Evolutionary conservation across 2,113 vertebrate species (phyloP).

Genomic region (Sardina pilchardus): DNA sequence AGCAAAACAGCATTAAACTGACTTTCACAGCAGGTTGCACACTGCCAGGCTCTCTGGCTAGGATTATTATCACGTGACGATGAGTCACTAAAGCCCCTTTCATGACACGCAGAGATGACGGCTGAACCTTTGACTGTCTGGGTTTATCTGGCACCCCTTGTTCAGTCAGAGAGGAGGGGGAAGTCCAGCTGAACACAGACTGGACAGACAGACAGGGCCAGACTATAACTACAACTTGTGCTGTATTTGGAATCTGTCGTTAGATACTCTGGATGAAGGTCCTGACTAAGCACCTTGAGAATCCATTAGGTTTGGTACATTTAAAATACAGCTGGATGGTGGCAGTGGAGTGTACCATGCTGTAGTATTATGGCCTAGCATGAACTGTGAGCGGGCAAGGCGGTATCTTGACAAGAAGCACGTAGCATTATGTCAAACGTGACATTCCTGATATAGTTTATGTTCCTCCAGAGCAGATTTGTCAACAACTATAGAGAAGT

Average conservation of each 20-base stretch:
- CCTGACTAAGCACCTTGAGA: too few relatives aligned
- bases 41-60: neutral
- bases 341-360: neutral
- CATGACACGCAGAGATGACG: neutral
- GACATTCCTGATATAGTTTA: neutral
- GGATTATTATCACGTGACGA: neutral
- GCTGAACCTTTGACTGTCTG: constrained; percentile 10
- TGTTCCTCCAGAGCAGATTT: neutral
- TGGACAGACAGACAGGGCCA: neutral
- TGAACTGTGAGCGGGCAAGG: too few relatives aligned
- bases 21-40: neutral
- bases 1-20: neutral
- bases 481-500: neutral
- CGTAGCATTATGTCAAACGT: neutral
- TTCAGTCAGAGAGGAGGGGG: neutral
- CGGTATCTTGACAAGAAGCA: too few relatives aligned
- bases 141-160: neutral
- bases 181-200: neutral
- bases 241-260: neutral
- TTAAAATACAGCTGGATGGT: neutral
- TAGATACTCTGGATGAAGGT: neutral
- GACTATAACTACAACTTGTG: neutral
- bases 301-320: too few relatives aligned
- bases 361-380: neutral
- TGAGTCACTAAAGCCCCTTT: neutral